Conservation (phyloP, 2,797 vertebrate genomes). For the Smutsia temminckii region DNA sequence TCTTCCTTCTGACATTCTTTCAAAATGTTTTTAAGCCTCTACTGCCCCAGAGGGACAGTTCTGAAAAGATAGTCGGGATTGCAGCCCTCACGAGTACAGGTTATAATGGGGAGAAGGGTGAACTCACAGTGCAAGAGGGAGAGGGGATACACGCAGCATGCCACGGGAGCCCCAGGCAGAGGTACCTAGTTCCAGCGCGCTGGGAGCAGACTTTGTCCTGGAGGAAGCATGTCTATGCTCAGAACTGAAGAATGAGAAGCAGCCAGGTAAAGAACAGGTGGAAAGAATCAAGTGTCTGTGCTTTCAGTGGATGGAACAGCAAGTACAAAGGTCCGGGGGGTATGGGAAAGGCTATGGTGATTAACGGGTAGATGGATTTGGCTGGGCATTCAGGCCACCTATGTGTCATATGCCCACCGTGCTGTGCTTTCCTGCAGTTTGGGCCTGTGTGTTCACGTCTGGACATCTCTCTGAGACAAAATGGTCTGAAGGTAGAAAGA, state of each 20-base stretch:
- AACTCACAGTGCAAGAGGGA: not conserved
- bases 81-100: not conserved
- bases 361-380: not conserved
- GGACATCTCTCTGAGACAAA: not conserved
- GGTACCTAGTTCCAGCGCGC: not conserved
- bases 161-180: not conserved
- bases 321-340: not conserved
- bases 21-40: not conserved
- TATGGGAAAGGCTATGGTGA: not conserved
- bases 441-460: not conserved
- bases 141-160: not conserved
- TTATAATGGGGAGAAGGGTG: not conserved
- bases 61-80: not conserved
- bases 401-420: no score
- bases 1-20: not conserved
- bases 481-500: not conserved
- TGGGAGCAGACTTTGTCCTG: not conserved
- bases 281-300: not conserved
- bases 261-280: not conserved
- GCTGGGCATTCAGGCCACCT: not conserved
- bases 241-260: not conserved
- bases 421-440: not conserved
- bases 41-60: not conserved
- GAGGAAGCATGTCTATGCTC: not conserved
- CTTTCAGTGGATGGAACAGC: not conserved